Base-by-base conservation (phyloP, 1,140 invertebrate genomes). In the Euura saliciscinereae region DNA sequence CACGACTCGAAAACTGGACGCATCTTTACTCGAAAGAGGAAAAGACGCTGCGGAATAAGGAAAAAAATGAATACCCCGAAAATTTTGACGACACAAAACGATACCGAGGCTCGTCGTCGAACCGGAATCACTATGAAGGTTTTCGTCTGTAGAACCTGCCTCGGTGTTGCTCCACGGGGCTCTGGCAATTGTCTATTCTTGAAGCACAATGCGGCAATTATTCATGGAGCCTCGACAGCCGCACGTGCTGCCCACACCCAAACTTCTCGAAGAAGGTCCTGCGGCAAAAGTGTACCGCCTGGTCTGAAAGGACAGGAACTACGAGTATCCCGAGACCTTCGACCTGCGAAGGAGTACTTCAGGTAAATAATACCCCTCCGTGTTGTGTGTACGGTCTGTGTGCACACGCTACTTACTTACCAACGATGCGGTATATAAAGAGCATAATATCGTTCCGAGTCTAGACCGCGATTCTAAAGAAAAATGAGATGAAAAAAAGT, bases 141-240 rank as follows among this genome's bases (percentile, higher is more conserved):
- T n/a, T n/a, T n/a, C n/a, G 8, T 59, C 8, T 59, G 51, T 59
- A 59, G 51, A n/a, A 59, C 51, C 51, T 59, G 51, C 28, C 28
- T 8, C 13, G 3, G 8, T 59, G 6, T 6, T n/a, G 51, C 51
- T 59, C 51, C 5, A n/a, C 8, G 13, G 51, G 51, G 10, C 13
- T 8, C 51, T 59, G 51, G 51, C 51, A 59, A 59, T 59, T 59
- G 51, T 59, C 51, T 59, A 59, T 59, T 59, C 51, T 59, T 8
- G 51, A 59, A n/a, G 51, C 51, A 59, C 51, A 59, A 59, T 59
- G 51, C 51, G 51, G 51, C 51, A 59, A 59, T 59, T 59, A 59
- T 59, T 59, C 51, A 59, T 59, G 51, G 8, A 2, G 51, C 5
- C 51, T 28, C 3, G 51, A 59, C 51, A 59, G 51, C 51, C 10